Evolutionary conservation across 1,140 invertebrate genomes (phyloP), one percentile per base, ranked within the genome.

Genomic region (Nomia melanderi): DNA sequence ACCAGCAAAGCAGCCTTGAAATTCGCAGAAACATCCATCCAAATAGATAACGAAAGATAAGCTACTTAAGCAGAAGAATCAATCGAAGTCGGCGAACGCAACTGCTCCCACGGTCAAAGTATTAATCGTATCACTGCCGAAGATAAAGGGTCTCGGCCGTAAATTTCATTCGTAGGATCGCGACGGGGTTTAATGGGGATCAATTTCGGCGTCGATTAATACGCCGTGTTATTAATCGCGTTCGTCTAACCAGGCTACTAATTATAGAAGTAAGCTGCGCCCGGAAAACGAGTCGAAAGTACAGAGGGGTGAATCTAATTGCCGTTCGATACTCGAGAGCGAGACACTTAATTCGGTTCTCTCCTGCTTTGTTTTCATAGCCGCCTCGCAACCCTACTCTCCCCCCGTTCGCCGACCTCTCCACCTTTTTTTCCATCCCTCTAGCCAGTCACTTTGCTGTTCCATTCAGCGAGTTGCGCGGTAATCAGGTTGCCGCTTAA

Each of bases 401-500:
- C 31, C 3, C 9, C 12, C 39, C 67, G 36, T 12, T 27, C 23
- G 65, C 41, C 27, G 41, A n/a, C 54, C 39, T 79, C 63, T 71
- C 76, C 64, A 63, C 56, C 41, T 54, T 56, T 54, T 8, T 2
- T 23, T 25, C 17, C 23, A 69, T 50, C 23, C 29, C 73, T 50
- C 56, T 23, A 11, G 11, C 78, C 65, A 72, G 82, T 83, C 75
- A 78, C 84, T 86, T 77, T 86, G 62, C 69, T 76, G 81, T 78
- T 85, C 75, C 81, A 78, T 82, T 78, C 72, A 81, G 78, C 73
- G 73, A 74, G 69, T 60, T 76, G 72, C 72, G 65, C 78, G 67
- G 79, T 86, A 87, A 86, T 86, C 83, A 86, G 81, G 76, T 87
- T 86, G 79, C 66, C 66, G 81, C 81, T 85, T 87, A 86, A 87